phyloP scores from a whole-genome alignment of 2,113 vertebrate genomes.

The Catharus bicknelli region DNA sequence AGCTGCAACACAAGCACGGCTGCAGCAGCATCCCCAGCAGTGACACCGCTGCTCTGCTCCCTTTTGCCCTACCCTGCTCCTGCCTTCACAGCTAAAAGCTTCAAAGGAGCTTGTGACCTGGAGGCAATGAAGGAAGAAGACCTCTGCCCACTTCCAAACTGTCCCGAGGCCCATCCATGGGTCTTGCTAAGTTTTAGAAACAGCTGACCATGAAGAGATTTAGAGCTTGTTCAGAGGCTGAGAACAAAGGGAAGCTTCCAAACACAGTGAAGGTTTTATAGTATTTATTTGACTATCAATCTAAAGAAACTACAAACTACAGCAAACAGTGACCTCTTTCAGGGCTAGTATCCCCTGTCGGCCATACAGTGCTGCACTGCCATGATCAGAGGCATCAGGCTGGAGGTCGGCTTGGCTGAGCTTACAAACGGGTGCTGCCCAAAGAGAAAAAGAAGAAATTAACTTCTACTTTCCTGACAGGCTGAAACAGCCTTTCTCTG shows the following conservation, averaged over 20 bases:
- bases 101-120: not conserved
- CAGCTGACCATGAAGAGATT: not conserved
- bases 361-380: not conserved
- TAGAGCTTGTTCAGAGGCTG: no score
- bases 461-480: no score
- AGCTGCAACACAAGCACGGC: not conserved
- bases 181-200: not conserved
- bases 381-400: not conserved
- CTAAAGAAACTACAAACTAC: not conserved
- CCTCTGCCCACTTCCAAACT: not conserved
- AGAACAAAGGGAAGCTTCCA: not conserved
- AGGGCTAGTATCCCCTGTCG: not conserved
- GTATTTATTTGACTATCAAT: not conserved
- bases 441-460: no score
- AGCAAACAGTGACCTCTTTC: not conserved
- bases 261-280: not conserved
- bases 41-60: not conserved
- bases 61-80: not conserved
- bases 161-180: not conserved
- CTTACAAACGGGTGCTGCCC: not conserved
- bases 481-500: no score
- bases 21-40: not conserved
- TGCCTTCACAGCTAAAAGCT: not conserved
- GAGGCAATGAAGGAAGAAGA: not conserved
- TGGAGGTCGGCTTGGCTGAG: not conserved